Evolutionary conservation across 2,888 invertebrate genomes (phyloP), one percentile per base, ranked within the genome.

Genomic region (Drosophila barbarae): DNA sequence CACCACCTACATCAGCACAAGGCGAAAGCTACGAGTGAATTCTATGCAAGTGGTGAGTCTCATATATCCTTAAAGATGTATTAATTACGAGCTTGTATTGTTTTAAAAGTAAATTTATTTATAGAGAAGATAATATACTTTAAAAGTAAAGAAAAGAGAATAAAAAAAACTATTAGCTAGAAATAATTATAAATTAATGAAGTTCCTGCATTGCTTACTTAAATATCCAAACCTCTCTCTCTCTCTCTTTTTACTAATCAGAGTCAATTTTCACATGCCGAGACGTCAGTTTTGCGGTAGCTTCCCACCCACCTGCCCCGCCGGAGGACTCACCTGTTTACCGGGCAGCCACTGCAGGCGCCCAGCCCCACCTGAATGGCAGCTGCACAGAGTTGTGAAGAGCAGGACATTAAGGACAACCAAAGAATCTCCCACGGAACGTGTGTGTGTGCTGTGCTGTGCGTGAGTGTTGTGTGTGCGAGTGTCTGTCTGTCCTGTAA

Each of bases 1-100:
- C n/a, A 92, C 92, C 61, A 92, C 92, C 4, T 92, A 92, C 88
- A 90, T 92, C 75, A 92, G 92, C 86, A 90, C 92, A 76, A 90
- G 91, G 57, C 89, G 91, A 85, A 90, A 90, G 76, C 84, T 87
- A 35, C 87, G 87, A 73, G 74, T 83, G 76, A 88, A 84, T 79
- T 88, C 88, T 75, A 85, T 87, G 81, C 88, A 86, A 82, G 82
- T 76, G 88, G 88, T 88, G 65, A 81, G 82, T 56, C 6, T 12
- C 13, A 3, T 1, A 42, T 46, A 46, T 46, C 18, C 28, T 42
- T 9, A n/a, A 23, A n/a, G 13, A 7, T 21, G 8, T 38, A 0
- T 8, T 28, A 6, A 9, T 15, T 23, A 5, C 21, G 6, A 21
- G 39, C 32, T 26, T 32, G 6, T 26, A 21, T 26, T 26, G 26